Evolutionary conservation across 2,113 vertebrate species (phyloP), one percentile per base, ranked within the genome.

Genomic region (Tetraodon nigroviridis): DNA sequence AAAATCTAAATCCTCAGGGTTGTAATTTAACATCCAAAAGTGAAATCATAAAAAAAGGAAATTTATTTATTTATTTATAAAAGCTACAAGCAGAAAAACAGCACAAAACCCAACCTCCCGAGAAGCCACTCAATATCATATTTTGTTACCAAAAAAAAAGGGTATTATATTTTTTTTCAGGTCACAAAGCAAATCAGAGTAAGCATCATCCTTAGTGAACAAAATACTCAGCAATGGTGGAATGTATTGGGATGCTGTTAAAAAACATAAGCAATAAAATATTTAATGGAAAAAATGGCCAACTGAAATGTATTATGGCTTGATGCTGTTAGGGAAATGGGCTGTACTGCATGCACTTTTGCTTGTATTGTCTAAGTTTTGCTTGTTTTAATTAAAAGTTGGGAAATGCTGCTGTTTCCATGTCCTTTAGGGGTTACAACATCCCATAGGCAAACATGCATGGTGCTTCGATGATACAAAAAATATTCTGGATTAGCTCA

Each of bases 161-260:
- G 51, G 21, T 24, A 19, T 69, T 40, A 55, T 42, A 58, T 66
- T 20, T 27, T 29, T 64, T 70, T 68, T 58, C 64, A 73, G 80
- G 79, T 84, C 83, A 71, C 86, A 87, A 85, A 88, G 85, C 84
- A 87, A 77, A 88, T 86, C 86, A 89, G 89, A 88, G 88, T 89
- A 90, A 89, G 82, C 86, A 71, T 82, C 68, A 76, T 82, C 79
- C 60, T 67, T 73, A 71, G 19, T 54, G 21, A 58, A 62, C 50
- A 44, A 27, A 27, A 27, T 27, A 27, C 24, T 6, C 7, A 6
- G 24, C 7, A 27, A 27, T 27, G 24, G 24, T 44, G 42, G 16
- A 44, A 44, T 1, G 42, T 17, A 44, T 44, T 44, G 59, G 58
- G 6, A 47, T 37, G 32, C 7, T 37, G 32, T 37, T 11, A 37